Base-by-base conservation (phyloP, 2,888 invertebrate genomes). In the Ommatoiulus sabulosus region DNA sequence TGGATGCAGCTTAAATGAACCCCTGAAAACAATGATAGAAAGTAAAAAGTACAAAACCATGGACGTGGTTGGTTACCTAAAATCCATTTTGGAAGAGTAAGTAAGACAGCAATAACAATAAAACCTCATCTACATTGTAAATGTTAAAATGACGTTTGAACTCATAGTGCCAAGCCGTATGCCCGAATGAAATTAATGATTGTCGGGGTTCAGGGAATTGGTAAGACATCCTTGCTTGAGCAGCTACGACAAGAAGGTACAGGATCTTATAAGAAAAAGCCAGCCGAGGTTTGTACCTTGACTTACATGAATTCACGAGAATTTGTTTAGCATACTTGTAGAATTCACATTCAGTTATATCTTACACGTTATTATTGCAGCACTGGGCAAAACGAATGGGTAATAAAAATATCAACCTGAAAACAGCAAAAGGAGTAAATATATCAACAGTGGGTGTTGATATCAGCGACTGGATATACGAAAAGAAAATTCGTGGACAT, bases 381-480 rank as follows among this genome's bases (percentile, higher is more conserved):
- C 97, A 98, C 92, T 98, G 98, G 98, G 96, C 98, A 0, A 97
- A 97, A 92, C 95, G 98, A 87, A 98, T 98, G 97, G 98, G 98
- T 52, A 97, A 97, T 92, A 96, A 96, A 92, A 95, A 95, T 90
- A 95, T 96, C 87, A 95, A 96, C 80, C 94, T 95, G 0, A 96
- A 95, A 91, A 96, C 95, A 1, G 94, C 95, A 0, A 95, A 96
- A 89, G 96, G 96, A 8, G 95, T 95, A 24, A 96, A 96, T 91
- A 95, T 99, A 92, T 98, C 98, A 0, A 99, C 99, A 0, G 99
- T 99, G 63, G 99, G 99, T 35, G 99, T 99, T 44, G 99, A 99
- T 93, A 98, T 99, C 90, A 97, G 97, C 85, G 97, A 97, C 90
- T 98, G 99, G 97, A 94, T 96, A 43, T 97, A 97, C 92, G 98